Base-by-base conservation (phyloP, 2,888 invertebrate species). In the Tenthredo distinguenda region DNA sequence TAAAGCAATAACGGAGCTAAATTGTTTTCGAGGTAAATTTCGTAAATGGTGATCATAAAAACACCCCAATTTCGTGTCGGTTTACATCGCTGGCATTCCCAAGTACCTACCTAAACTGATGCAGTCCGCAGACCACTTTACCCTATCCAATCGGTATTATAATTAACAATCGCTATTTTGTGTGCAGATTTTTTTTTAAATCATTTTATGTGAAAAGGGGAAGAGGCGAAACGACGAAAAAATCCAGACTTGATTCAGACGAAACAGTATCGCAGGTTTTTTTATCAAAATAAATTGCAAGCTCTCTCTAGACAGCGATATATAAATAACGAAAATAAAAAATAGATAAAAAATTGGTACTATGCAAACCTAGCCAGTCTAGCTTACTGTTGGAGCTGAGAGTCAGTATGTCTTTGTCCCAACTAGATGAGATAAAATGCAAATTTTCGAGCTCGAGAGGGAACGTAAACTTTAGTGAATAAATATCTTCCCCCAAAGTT, bases 11-110 rank as follows among this genome's bases (percentile, higher is more conserved):
- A 62, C 26, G 26, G 26, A 12, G 21, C 21, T 62, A 37, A 76
- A 76, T 21, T 21, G 47, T 47, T 79, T 79, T 79, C 9, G 55
- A 37, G 55, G 55, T 55, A 79, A 79, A 79, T 79, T 79, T 79
- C n/a, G 12, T 40, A 40, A 47, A 47, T 34, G 18, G 31, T 47
- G 18, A 15, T 50, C 50, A 50, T 55, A 31, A 50, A 55, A 77
- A 50, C 50, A 34, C 26, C 77, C 26, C 26, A 77, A 77, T 50
- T 50, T 77, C 31, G 31, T 55, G 10, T 77, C 31, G n/a, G 50
- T 34, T 77, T 55, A 26, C 26, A 77, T 18, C 6, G 31, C n/a
- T 18, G 9, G 50, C 26, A 77, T 50, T 77, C 12, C 15, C n/a
- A 18, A 31, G 37, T 37, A 71, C 15, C 47, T 31, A 6, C 72